These are phyloP conservation scores for Ambastaia sidthimunki DNA, from an alignment of 2,797 vertebrate genomes.

Conservation along the genomic window DNA sequence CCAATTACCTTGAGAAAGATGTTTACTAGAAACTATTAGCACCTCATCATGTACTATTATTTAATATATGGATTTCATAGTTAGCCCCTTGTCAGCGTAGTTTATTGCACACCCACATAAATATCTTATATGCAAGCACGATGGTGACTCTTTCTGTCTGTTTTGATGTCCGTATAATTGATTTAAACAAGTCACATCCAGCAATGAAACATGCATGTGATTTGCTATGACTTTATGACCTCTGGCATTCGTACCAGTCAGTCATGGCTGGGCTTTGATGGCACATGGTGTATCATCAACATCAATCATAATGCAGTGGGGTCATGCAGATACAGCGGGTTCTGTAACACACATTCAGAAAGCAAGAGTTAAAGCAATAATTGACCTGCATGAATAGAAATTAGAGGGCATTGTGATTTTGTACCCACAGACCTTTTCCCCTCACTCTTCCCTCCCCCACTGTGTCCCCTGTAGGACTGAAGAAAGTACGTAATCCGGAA, in stretches of 20 bases:
- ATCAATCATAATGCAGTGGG: not conserved
- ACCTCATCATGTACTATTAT: constrained; percentile 13
- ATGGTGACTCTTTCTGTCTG: constrained; percentile 1
- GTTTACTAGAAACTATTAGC: constrained; percentile 10
- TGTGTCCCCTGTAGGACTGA: constrained; percentile 77
- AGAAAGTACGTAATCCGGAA: constrained; percentile 85
- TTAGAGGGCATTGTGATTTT: constrained; percentile 34
- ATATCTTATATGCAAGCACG: not conserved
- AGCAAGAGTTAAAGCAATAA: constrained; percentile 7
- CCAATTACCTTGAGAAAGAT: not conserved
- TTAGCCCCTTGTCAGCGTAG: constrained; percentile 19
- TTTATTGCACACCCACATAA: constrained; percentile 19
- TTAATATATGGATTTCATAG: constrained; percentile 24
- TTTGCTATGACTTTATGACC: constrained; percentile 19
- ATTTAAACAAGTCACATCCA: constrained; percentile 7
- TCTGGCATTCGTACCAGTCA: not conserved
- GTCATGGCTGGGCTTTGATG: not conserved
- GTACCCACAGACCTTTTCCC: constrained; percentile 43
- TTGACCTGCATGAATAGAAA: constrained; percentile 19
- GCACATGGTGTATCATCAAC: not conserved
- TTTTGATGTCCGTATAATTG: not conserved
- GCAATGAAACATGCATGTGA: not conserved
- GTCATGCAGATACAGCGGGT: not conserved
- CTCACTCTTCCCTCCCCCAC: constrained; percentile 53
- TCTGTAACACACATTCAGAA: not conserved